A percentile compares a stretch with the other conserved stretches of the same genome.
Evolutionary conservation across 2,797 vertebrate genomes (phyloP).

Genomic region (Anas bernieri): DNA sequence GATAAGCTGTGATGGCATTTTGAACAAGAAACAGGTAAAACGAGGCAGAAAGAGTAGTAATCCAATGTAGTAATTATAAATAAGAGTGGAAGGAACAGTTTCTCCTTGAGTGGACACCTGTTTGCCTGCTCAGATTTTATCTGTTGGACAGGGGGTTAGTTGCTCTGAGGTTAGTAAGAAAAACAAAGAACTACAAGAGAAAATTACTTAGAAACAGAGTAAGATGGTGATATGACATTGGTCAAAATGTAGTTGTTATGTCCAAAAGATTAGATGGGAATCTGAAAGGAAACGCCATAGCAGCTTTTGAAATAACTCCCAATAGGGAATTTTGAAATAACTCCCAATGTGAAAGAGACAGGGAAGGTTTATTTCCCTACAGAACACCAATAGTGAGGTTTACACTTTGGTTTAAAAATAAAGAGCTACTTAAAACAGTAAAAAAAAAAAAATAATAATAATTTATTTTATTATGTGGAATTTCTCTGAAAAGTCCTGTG

Average conservation of each 20-base stretch:
- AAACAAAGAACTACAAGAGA: background rate
- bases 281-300: background rate
- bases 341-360: rapidly evolving
- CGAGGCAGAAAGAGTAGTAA: background rate
- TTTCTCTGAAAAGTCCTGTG: background rate
- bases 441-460: background rate
- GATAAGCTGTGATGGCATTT: background rate
- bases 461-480: background rate
- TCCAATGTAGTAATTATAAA: background rate
- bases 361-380: background rate
- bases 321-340: background rate
- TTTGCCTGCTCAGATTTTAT: background rate
- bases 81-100: background rate
- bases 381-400: background rate
- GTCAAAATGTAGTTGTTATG: background rate
- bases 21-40: background rate
- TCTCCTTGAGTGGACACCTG: background rate
- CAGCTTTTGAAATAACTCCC: background rate
- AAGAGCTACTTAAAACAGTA: background rate
- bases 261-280: background rate
- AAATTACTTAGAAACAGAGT: background rate
- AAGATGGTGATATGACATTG: background rate
- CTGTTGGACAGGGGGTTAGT: background rate
- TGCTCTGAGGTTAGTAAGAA: background rate
- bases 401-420: background rate